Conservation (phyloP, 2,113 vertebrate species). For the Datnioides undecimradiatus region DNA sequence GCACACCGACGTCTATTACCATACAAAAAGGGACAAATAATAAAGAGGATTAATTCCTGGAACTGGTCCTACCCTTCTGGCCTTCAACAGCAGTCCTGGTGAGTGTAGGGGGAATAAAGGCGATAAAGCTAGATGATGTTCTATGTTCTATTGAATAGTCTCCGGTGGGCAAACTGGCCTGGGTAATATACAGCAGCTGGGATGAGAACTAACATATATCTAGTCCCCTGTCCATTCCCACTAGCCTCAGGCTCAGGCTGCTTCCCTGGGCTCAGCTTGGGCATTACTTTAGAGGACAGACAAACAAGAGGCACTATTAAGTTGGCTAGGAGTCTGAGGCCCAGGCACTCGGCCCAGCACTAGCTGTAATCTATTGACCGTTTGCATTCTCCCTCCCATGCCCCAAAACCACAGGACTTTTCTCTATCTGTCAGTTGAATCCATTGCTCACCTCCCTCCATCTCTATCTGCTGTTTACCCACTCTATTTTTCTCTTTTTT, state of each 20-base stretch:
- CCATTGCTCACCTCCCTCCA: slow-evolving; percentile 73
- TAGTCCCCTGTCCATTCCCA: slow-evolving; percentile 80
- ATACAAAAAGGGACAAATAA: slow-evolving; percentile 49
- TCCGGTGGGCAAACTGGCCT: slow-evolving; percentile 71
- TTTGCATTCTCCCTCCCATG: slow-evolving; percentile 73
- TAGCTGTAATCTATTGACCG: slow-evolving; percentile 80
- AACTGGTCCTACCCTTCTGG: slow-evolving; percentile 44
- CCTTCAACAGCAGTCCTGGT: slow-evolving; percentile 51
- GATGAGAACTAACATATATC: slow-evolving; percentile 82
- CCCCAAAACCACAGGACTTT: slow-evolving; percentile 76
- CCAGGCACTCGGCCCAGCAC: slow-evolving; percentile 70
- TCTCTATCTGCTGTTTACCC: slow-evolving; percentile 77
- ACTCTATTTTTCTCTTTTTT: slow-evolving; percentile 62
- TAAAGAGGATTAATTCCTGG: slow-evolving; percentile 49
- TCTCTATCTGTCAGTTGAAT: slow-evolving; percentile 77
- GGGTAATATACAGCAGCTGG: slow-evolving; percentile 77
- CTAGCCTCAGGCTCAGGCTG: slow-evolving; percentile 73
- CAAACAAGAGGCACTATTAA: slow-evolving; percentile 81
- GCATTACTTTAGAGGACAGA: slow-evolving; percentile 82
- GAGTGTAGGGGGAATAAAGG: slow-evolving; percentile 62
- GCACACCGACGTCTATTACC: slow-evolving; percentile 32
- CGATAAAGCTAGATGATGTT: slow-evolving; percentile 75
- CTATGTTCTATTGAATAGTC: slow-evolving; percentile 71
- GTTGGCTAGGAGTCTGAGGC: slow-evolving; percentile 75
- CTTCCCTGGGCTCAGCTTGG: slow-evolving; percentile 73